Evolutionary conservation across 2,113 vertebrate genomes (phyloP).

Genomic region (cat (Felis catus)): DNA sequence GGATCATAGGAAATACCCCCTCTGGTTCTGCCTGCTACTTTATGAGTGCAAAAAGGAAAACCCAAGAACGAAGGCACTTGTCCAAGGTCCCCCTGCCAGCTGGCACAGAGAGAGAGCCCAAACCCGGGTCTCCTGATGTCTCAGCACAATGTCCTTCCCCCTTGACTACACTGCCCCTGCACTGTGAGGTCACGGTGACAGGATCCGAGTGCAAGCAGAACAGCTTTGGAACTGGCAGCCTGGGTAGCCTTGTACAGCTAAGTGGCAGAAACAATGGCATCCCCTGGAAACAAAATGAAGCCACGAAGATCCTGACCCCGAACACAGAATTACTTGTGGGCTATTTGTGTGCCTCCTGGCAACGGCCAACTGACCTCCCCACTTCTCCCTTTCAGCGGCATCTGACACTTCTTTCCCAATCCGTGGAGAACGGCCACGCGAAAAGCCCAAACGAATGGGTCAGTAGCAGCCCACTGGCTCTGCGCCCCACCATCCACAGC

Average conservation of each 20-base stretch:
- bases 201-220: background rate
- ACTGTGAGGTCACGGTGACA: background rate
- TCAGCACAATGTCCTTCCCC: background rate
- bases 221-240: background rate
- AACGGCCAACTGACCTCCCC: too few relatives aligned
- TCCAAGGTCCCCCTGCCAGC: background rate
- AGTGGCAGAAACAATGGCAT: background rate
- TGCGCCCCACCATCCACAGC: background rate
- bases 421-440: background rate
- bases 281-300: background rate
- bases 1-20: background rate
- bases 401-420: background rate
- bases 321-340: background rate
- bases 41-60: background rate
- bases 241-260: background rate
- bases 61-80: background rate
- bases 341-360: background rate
- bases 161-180: background rate
- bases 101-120: background rate
- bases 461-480: background rate
- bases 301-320: background rate
- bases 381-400: background rate
- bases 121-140: background rate
- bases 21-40: background rate
- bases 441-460: background rate